Evolutionary conservation across 1,140 invertebrate species (phyloP), one percentile per base, ranked within the genome.

Genomic region (Trypoxylus dichotomus): DNA sequence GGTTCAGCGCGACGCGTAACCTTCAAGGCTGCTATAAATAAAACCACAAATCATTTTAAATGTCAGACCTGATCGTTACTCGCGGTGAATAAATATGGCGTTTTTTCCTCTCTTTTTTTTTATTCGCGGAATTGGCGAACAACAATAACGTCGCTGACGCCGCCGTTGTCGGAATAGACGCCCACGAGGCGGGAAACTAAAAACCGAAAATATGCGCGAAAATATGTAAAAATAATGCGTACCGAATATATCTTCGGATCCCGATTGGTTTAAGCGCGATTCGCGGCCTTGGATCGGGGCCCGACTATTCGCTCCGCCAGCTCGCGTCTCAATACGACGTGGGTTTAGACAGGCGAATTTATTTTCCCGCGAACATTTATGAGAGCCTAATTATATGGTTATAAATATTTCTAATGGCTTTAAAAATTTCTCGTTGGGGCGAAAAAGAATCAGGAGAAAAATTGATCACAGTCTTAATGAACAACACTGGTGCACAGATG

Each of bases 11-110:
- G 47, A 54, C 47, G 47, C 19, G 47, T 54, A 54, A 54, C 47
- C 47, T 54, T 54, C 47, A 54, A 54, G 47, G 47, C 19, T 54
- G 60, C 60, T 68, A 68, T 68, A 68, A 68, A 68, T 68, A 68
- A 68, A 68, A 68, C 60, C 60, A 68, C 60, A 68, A 68, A 68
- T 68, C 60, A 68, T 68, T 13, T 68, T 29, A 68, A 68, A 68
- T 68, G 60, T 68, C 60, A 68, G 60, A 68, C 24, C 60, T 10
- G 27, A 68, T 68, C 60, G 60, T 68, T 68, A 68, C 24, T 29
- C 60, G 60, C 60, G 24, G 21, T 68, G 60, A 68, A 68, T 68
- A 68, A 68, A 27, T 27, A 68, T 27, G 60, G 27, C 60, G 60
- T 29, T 68, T 29, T 68, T 27, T 58, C 21, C 21, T 58, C 47